phyloP scores from a whole-genome alignment of 2,113 vertebrate species.

The Maccullochella peelii region DNA sequence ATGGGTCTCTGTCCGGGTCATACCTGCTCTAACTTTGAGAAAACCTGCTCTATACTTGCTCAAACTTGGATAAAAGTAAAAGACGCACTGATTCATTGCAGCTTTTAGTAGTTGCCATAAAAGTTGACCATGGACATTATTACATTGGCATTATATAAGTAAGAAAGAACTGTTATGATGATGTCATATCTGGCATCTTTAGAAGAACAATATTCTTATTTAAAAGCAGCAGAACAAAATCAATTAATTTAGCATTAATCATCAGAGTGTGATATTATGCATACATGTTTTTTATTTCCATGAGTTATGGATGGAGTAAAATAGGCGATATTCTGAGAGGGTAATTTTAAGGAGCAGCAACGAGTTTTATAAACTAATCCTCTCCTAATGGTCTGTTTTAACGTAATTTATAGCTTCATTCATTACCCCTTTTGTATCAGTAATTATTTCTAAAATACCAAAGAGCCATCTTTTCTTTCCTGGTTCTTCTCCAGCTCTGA shows the following conservation, averaged over 20 bases:
- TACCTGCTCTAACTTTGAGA: not conserved
- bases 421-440: constrained; percentile 99
- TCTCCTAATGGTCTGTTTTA: constrained; percentile 96
- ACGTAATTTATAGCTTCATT: constrained; percentile 97
- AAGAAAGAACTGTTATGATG: constrained; percentile 31
- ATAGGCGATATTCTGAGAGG: constrained; percentile 88
- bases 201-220: constrained; percentile 72
- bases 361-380: constrained; percentile 99
- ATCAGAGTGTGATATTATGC: constrained; percentile 83
- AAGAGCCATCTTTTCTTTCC: constrained; percentile 97
- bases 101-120: constrained; percentile 42
- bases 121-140: constrained; percentile 39
- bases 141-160: constrained; percentile 35
- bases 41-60: constrained; percentile 38
- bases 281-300: constrained; percentile 79
- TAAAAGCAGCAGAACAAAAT: constrained; percentile 75
- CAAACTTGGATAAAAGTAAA: constrained; percentile 34
- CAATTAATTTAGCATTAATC: constrained; percentile 92
- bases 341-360: constrained; percentile 92
- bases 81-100: constrained; percentile 22
- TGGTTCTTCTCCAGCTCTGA: constrained; percentile 91
- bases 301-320: constrained; percentile 89
- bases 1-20: constrained; percentile 37
- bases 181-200: constrained; percentile 37
- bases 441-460: constrained; percentile 99